Evolutionary conservation across 2,888 invertebrate species (phyloP), one percentile per base, ranked within the genome.

Genomic region (Macropis europaea): DNA sequence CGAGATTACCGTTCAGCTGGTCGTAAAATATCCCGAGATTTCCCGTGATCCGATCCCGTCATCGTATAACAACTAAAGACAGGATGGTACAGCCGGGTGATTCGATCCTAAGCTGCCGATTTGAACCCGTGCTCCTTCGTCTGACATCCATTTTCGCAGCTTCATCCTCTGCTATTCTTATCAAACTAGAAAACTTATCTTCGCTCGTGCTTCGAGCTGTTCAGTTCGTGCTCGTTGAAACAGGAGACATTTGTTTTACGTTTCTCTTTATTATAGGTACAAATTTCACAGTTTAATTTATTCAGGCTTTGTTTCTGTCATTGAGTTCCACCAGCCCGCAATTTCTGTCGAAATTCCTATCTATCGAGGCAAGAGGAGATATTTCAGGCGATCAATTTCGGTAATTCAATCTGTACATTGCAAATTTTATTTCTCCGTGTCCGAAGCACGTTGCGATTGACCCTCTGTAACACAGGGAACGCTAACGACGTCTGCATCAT

Each of bases 11-110:
- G 42, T 50, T 40, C 61, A 43, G 68, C 66, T 61, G 56, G 66
- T 75, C 79, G 68, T 80, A 80, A 80, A 80, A 73, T 68, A 80
- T 53, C 53, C 52, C 36, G 62, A 75, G 79, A 79, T 79, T 70
- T 60, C 22, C 36, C 36, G 62, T 79, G 77, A 80, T 79, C 79
- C 79, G 53, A 38, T 13, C 26, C 53, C 54, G 79, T 64, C 73
- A 40, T 54, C 73, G 45, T 75, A 70, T 77, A 74, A 72, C 72
- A 77, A 69, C 64, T 68, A 66, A 68, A 72, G 64, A 64, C 73
- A 30, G 52, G 17, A 19, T 34, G 38, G 72, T 59, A 43, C 40
- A 64, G 47, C 2, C 56, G 45, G 57, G 61, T 73, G 56, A 68
- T 73, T 64, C 73, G 43, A 48, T 42, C 48, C 56, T 68, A 38